Evolutionary conservation across 2,113 vertebrate genomes (phyloP), one percentile per base, ranked within the genome.

Genomic region (Poeciliopsis prolifica): DNA sequence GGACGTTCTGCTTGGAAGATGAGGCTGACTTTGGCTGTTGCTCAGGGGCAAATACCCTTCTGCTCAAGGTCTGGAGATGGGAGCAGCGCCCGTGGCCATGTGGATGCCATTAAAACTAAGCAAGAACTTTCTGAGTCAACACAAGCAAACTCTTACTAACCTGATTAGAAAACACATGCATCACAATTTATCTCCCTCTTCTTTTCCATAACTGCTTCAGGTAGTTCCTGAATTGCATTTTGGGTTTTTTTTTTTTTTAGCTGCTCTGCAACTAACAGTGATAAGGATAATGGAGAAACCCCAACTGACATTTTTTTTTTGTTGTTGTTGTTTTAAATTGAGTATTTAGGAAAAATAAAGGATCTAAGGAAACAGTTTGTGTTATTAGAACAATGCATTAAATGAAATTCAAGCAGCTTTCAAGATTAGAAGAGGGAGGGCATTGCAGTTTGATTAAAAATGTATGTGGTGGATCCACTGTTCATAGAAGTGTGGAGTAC

Each of bases 41-140:
- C 80, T 79, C 54, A 2, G 42, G 74, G 80, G 73, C 76, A 67
- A 68, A 81, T 14, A 28, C 1, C 17, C 44, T 48, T 48, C 24
- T n/a, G 72, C 29, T 42, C 64, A 48, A 68, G 65, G 71, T 6
- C 65, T 65, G 58, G 42, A 80, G 65, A 68, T 40, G 42, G 44
- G 75, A 35, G 68, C 61, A 2, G 30, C 28, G 9, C 63, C 65
- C 0, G 10, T 0, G 19, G 44, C 37, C 66, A 75, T 61, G 76
- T 9, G 17, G 42, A 31, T 68, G 48, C 31, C 44, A 61, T 80
- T 31, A 48, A 70, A 81, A 65, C 19, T 19, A 65, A 74, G 60
- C 11, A 33, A 60, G 1, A 63, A 40, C 5, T 22, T 42, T 54
- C 44, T 48, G 29, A 64, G 31, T 17, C 44, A 48, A 48, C 5